A percentile compares a stretch with the other conserved stretches of the same genome.
Evolutionary conservation across 2,888 invertebrate species (phyloP).

Genomic region (Lasius platythorax): DNA sequence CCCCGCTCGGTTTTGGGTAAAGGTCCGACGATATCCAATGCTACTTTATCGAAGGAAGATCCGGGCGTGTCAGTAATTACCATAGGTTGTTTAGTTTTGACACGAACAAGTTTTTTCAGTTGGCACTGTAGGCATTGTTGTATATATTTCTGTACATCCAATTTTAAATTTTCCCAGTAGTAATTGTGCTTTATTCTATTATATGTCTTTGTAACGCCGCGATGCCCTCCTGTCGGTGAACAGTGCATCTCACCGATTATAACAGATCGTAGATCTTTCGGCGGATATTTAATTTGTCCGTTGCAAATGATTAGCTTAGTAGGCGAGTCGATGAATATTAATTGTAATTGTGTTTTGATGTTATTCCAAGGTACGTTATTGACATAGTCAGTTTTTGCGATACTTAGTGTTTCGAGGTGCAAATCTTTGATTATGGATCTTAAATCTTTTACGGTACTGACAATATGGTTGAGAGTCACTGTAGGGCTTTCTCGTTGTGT

Average conservation of each 20-base stretch:
- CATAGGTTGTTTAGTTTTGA: background rate
- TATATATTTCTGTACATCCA: background rate
- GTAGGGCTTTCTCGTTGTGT: background rate
- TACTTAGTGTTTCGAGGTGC: background rate
- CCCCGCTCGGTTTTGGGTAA: background rate
- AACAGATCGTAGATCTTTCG: background rate
- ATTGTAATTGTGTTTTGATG: background rate
- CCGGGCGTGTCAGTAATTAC: background rate
- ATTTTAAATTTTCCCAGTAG: background rate
- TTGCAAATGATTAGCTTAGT: background rate
- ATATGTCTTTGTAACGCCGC: background rate
- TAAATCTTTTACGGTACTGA: background rate
- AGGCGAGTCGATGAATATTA: background rate
- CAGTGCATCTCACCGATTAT: background rate
- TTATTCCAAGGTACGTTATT: background rate
- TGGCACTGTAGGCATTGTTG: background rate
- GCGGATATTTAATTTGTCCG: background rate
- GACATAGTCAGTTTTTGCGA: background rate
- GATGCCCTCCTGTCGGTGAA: background rate
- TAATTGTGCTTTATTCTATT: background rate
- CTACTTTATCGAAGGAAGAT: background rate
- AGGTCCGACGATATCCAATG: background rate
- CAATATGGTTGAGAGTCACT: background rate
- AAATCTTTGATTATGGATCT: background rate
- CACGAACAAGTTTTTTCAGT: background rate